These are phyloP conservation scores for Belgica antarctica DNA, from an alignment of 2,888 invertebrate species.

Conservation along the genomic window DNA sequence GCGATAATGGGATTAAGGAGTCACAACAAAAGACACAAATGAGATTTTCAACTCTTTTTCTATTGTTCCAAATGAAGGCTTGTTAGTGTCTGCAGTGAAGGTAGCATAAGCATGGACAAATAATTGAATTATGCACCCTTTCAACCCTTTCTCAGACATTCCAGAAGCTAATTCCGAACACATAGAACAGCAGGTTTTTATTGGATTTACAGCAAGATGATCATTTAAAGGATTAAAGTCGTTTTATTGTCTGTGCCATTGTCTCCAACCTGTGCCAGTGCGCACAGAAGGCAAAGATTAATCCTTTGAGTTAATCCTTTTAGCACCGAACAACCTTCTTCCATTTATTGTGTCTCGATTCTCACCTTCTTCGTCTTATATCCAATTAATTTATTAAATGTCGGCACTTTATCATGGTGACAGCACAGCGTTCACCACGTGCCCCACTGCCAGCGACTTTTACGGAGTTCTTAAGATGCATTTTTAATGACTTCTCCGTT, in stretches of 20 bases:
- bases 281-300: conserved; percentile 9
- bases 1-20: conserved; percentile 43
- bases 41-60: background rate
- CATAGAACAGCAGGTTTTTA: conserved; percentile 43
- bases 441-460: background rate
- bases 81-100: too few relatives aligned
- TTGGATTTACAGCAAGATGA: conserved; percentile 38
- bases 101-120: conserved; percentile 14
- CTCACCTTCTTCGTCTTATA: background rate
- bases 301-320: conserved; percentile 41
- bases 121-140: conserved; percentile 41
- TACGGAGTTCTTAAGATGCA: background rate
- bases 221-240: conserved; percentile 41
- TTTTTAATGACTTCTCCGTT: background rate
- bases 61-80: conserved; percentile 27
- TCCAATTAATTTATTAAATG: conserved; percentile 30
- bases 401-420: conserved; percentile 4
- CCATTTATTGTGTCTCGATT: too few relatives aligned
- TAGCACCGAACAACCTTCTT: conserved; percentile 24
- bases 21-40: conserved; percentile 29
- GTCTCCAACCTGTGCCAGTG: background rate
- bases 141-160: conserved; percentile 26
- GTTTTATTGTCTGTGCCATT: conserved; percentile 30
- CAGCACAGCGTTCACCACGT: conserved; percentile 1
- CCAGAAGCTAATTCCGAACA: background rate